phyloP scores from a whole-genome alignment of 2,113 vertebrate species.

The Actenoides lindsayi region DNA sequence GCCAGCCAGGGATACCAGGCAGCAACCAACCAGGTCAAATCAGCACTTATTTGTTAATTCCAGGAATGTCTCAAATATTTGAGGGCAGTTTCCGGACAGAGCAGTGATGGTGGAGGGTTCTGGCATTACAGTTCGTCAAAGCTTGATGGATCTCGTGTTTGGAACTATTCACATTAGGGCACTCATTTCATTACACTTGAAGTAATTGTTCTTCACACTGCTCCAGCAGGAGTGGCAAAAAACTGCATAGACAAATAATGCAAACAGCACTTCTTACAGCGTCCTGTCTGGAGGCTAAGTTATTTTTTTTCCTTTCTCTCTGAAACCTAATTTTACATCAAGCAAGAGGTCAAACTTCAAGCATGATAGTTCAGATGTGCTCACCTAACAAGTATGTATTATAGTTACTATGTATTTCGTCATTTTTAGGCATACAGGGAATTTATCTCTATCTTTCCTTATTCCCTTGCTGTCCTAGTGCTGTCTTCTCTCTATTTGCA shows the following conservation, averaged over 20 bases:
- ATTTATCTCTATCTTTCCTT: background rate
- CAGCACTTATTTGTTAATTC: slow-evolving; percentile 72
- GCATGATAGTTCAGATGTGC: background rate
- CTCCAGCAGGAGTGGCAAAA: background rate
- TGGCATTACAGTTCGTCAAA: slow-evolving; percentile 9
- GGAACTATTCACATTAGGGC: background rate
- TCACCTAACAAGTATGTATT: background rate
- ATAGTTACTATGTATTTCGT: background rate
- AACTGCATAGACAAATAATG: background rate
- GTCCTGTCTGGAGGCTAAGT: background rate
- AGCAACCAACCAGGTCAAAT: slow-evolving; percentile 63
- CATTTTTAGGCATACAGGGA: background rate
- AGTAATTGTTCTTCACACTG: background rate
- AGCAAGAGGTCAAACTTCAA: slow-evolving; percentile 15
- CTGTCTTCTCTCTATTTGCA: background rate
- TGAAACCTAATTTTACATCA: background rate
- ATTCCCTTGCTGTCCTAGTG: background rate
- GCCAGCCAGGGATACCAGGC: slow-evolving; percentile 63
- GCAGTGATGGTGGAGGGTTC: slow-evolving; percentile 17
- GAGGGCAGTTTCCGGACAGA: slow-evolving; percentile 52
- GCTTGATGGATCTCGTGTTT: background rate
- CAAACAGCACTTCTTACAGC: background rate
- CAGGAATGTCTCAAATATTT: slow-evolving; percentile 72
- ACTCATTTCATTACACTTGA: slow-evolving; percentile 17
- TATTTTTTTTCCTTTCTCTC: background rate